Base-by-base conservation (phyloP, 2,888 invertebrate genomes). In the Patella pellucida region DNA sequence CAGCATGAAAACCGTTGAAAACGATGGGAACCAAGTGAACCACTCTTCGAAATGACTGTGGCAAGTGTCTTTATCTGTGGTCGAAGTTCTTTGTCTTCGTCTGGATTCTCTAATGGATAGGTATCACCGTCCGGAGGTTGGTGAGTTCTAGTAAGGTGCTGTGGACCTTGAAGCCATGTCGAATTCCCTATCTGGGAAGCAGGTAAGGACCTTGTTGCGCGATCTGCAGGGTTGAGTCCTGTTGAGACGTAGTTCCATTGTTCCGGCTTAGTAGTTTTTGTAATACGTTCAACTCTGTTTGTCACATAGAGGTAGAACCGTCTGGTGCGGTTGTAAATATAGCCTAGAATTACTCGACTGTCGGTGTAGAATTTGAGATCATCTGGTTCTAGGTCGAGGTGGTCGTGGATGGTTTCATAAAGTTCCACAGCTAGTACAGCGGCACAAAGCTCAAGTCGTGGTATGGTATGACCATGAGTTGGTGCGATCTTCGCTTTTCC, bases 401-500 rank as follows among this genome's bases (percentile, higher is more conserved):
- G 69, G 12, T 69, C 31, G 4, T 16, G 50, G n/a, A 69, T 50
- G 3, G 50, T n/a, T 15, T 69, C 69, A 19, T 31, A 31, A 69
- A 69, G n/a, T 11, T 41, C 27, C 31, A 69, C 69, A 27, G 74
- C 56, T 15, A 76, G 41, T 15, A 77, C 67, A 16, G 76, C 76
- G 16, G 76, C 76, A 19, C 41, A 50, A 4, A 76, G 56, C 52
- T 76, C 76, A 4, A 77, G 71, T 52, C 71, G 12, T 16, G 76
- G 76, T 7, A 76, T 69, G 11, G 76, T 76, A 16, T 19, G 54
- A n/a, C 76, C 74, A 56, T 74, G 54, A 5, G 12, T 7, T 1
- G 80, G 80, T 41, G 80, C 78, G 14, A 79, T 68, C 52, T 75
- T 79, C 14, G 76, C 51, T 50, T 81, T 77, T 51, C 76, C 79